These are phyloP conservation scores for Eurypyga helias DNA, from an alignment of 2,113 vertebrate genomes.

Conservation along the genomic window DNA sequence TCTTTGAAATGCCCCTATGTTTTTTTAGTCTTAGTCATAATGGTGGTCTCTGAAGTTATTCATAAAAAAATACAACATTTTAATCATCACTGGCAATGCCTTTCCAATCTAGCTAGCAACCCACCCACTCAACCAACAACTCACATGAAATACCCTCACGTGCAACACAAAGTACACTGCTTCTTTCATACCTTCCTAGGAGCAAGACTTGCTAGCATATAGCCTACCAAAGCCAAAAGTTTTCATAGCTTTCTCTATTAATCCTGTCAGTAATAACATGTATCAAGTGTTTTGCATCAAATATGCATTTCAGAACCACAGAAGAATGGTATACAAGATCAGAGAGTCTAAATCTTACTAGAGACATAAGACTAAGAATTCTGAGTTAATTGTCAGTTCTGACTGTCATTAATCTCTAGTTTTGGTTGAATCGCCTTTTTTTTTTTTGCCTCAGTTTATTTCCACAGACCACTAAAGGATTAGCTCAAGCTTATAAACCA, in stretches of 20 bases:
- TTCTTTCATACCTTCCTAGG: neutral
- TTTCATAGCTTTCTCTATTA: neutral
- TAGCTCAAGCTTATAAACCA: conserved; percentile 29
- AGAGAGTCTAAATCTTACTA: neutral
- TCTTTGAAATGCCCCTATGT: neutral
- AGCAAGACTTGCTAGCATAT: neutral
- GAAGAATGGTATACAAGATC: neutral
- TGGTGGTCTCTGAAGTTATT: neutral
- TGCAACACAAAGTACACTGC: neutral
- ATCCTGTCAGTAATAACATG: neutral
- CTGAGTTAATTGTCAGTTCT: neutral
- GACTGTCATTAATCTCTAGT: neutral
- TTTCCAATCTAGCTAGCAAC: neutral
- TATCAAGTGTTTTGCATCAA: neutral
- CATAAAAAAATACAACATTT: neutral
- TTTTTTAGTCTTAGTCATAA: neutral
- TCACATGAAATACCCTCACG: neutral
- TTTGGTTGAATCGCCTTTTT: neutral
- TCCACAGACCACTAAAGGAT: conserved; percentile 20
- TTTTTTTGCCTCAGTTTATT: neutral
- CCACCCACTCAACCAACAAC: neutral
- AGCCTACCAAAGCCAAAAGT: neutral
- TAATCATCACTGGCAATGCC: neutral
- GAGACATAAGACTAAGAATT: neutral
- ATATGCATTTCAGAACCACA: neutral